phyloP scores from a whole-genome alignment of 2,797 vertebrate genomes.

The Squalus acanthias region DNA sequence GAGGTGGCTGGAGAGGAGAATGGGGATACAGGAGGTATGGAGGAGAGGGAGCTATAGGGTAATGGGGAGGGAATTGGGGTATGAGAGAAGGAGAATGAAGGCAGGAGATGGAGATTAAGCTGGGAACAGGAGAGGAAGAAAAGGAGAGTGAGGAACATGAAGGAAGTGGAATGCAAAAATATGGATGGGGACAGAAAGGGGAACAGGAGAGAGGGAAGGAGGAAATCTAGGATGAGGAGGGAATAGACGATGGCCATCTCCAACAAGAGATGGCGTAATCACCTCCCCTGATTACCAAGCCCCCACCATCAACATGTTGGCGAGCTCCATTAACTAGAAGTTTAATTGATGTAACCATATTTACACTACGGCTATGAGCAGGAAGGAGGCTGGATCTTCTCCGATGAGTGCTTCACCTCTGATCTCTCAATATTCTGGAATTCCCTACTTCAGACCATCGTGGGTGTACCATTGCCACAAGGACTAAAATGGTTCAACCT shows the following conservation, averaged over 20 bases:
- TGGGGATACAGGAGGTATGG: too few relatives aligned
- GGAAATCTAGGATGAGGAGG: not conserved
- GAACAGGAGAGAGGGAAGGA: not conserved
- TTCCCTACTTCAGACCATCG: not conserved
- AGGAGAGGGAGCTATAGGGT: not conserved
- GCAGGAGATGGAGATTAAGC: too few relatives aligned
- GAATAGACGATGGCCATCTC: not conserved
- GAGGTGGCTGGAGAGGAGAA: too few relatives aligned
- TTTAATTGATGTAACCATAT: not conserved
- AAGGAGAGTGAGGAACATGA: too few relatives aligned
- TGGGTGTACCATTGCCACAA: not conserved
- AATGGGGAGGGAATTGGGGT: not conserved
- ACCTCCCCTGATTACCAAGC: not conserved
- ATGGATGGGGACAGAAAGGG: not conserved
- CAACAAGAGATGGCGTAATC: not conserved
- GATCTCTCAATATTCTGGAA: not conserved
- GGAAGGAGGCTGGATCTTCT: not conserved
- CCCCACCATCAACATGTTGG: not conserved
- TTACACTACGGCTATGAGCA: not conserved
- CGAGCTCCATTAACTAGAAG: not conserved
- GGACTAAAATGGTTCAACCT: not conserved
- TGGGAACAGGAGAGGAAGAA: not conserved
- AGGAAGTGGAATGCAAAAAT: too few relatives aligned
- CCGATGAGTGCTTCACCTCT: too few relatives aligned
- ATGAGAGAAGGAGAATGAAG: too few relatives aligned